Conservation (phyloP, 2,888 invertebrate genomes). For the Oxyscelio sp. region DNA sequence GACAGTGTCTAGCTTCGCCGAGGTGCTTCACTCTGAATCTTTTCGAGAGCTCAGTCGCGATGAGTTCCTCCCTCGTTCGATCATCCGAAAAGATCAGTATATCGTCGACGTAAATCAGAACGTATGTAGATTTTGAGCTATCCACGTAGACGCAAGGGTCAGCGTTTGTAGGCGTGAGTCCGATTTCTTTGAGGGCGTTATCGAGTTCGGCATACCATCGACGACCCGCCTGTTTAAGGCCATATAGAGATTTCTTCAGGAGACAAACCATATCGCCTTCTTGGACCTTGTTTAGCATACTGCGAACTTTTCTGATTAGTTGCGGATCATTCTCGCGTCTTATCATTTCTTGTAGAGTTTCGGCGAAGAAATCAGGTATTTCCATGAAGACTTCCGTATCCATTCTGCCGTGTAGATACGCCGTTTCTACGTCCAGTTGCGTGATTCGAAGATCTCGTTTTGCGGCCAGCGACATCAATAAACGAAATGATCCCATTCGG, state of each 20-base stretch:
- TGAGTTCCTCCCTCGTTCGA: not conserved
- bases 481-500: not conserved
- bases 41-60: not conserved
- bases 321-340: not conserved
- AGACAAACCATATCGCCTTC: not conserved
- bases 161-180: not conserved
- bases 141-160: constrained; percentile 23
- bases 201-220: constrained; percentile 11
- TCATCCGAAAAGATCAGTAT: not conserved
- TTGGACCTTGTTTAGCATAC: not conserved
- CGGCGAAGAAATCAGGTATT: not conserved
- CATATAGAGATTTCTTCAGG: constrained; percentile 7
- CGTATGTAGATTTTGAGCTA: not conserved
- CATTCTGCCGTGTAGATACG: not conserved
- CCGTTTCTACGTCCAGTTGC: not conserved
- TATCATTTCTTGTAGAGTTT: not conserved
- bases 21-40: constrained; percentile 5
- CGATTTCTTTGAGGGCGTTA: not conserved
- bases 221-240: constrained; percentile 16
- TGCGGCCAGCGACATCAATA: not conserved
- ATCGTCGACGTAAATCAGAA: constrained; percentile 4
- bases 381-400: not conserved
- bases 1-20: not conserved
- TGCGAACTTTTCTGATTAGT: not conserved
- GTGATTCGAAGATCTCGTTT: not conserved